phyloP scores from a whole-genome alignment of 2,113 vertebrate genomes.

The Ceyx margarethae region DNA sequence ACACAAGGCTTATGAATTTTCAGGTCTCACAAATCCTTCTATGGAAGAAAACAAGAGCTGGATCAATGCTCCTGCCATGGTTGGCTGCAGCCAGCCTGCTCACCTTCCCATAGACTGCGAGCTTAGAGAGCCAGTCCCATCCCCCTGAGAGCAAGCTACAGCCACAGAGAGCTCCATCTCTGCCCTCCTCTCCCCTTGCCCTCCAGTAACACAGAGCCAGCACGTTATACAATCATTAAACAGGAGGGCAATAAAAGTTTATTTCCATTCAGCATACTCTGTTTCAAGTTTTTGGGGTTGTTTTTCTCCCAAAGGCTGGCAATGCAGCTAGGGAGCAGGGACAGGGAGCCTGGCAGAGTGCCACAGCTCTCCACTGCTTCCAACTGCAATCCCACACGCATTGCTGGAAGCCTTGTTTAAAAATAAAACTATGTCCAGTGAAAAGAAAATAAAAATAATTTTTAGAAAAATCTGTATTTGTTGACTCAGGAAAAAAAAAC shows the following conservation, averaged over 20 bases:
- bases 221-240: neutral
- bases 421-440: slow-evolving; percentile 39
- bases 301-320: slow-evolving; percentile 31
- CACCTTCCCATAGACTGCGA: neutral
- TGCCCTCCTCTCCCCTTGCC: neutral
- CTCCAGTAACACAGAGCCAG: slow-evolving; percentile 3
- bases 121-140: no score
- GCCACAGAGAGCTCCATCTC: neutral
- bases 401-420: slow-evolving; percentile 17
- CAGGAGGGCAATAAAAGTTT: slow-evolving; percentile 25
- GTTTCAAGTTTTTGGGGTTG: slow-evolving; percentile 54
- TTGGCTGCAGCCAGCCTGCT: neutral
- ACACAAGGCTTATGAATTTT: neutral
- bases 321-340: neutral
- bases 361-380: neutral
- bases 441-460: neutral
- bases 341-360: neutral
- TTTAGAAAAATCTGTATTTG: neutral
- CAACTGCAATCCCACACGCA: slow-evolving; percentile 29
- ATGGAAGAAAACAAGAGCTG: neutral
- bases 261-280: slow-evolving; percentile 49
- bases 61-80: neutral
- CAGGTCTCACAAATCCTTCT: neutral
- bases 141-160: neutral
- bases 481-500: neutral